phyloP scores from a whole-genome alignment of 1,140 invertebrate genomes.

The Stegodyphus dumicola region DNA sequence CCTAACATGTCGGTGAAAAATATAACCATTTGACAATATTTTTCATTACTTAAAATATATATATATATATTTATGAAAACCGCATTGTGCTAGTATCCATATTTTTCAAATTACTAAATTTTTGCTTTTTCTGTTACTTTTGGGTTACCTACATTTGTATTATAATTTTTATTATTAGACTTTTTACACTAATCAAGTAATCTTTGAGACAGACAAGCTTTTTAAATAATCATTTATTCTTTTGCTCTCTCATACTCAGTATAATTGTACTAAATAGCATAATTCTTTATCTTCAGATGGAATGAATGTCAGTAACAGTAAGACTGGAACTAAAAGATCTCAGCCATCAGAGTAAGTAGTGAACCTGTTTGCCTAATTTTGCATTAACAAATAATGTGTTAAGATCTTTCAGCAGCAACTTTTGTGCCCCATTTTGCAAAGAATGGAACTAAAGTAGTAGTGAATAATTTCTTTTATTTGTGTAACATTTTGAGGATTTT shows the following conservation, averaged over 20 bases:
- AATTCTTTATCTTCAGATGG: conserved; percentile 19
- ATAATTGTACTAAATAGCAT: background rate
- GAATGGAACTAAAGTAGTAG: background rate
- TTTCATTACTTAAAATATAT: no score
- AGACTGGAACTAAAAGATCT: conserved; percentile 18
- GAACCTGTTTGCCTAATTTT: background rate
- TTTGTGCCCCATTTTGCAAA: background rate
- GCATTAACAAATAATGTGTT: background rate
- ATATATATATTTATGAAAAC: background rate
- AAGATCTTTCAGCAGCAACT: no score
- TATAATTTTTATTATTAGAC: conserved; percentile 1
- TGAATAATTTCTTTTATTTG: background rate
- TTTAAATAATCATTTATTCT: background rate
- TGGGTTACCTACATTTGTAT: background rate
- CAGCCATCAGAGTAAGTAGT: conserved; percentile 36
- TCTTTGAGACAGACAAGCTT: background rate
- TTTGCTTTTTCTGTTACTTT: background rate
- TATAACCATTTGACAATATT: no score
- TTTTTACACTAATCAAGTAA: no score
- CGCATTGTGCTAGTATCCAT: no score
- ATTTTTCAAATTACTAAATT: background rate
- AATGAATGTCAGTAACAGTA: conserved; percentile 3
- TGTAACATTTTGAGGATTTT: background rate
- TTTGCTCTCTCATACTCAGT: background rate
- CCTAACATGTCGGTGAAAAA: no score